Evolutionary conservation across 2,797 vertebrate genomes (phyloP).

Genomic region (Peromyscus attwateri): DNA sequence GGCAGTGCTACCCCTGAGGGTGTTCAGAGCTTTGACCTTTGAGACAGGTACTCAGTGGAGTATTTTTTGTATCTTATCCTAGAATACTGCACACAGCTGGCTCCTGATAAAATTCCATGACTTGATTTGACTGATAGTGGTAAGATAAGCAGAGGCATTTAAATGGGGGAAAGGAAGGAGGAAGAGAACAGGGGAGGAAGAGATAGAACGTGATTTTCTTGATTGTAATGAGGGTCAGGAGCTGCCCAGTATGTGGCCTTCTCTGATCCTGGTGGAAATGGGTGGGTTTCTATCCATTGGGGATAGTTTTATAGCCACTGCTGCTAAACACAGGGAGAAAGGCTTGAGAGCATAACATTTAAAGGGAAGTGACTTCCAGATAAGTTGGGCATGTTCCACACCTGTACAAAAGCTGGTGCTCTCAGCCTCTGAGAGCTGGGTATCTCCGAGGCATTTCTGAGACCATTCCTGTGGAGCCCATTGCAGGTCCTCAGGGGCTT

Average conservation of each 20-base stretch:
- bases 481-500: not conserved
- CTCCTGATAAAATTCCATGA: not conserved
- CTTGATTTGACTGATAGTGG: not conserved
- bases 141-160: not conserved
- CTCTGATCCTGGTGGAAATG: constrained; percentile 13
- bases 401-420: accelerated
- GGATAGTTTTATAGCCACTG: not conserved
- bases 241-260: not conserved
- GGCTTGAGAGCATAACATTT: not conserved
- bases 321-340: not conserved
- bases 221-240: not conserved
- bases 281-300: not conserved
- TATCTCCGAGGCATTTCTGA: not conserved
- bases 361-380: not conserved
- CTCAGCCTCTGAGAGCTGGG: not conserved
- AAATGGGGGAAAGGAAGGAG: not conserved
- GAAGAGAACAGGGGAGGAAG: not conserved
- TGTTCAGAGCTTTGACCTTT: not conserved
- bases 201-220: not conserved
- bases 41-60: not conserved
- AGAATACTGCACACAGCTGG: not conserved
- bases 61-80: not conserved
- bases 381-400: not conserved
- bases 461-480: not conserved
- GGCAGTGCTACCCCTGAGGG: not conserved